Evolutionary conservation across 2,113 vertebrate species (phyloP).

Genomic region (Motacilla tschutschensis): DNA sequence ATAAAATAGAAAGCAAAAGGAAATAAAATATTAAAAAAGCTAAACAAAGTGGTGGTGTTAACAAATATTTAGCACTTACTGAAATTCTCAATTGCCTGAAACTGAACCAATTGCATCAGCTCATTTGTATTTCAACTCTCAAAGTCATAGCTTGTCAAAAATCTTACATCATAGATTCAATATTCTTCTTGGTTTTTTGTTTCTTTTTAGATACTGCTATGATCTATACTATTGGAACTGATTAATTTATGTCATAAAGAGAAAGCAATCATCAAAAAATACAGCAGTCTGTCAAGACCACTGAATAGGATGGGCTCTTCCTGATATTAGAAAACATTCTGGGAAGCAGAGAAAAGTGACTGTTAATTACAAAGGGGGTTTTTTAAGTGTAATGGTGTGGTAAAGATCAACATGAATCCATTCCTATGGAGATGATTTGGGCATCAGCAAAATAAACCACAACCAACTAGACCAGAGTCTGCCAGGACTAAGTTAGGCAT

Average conservation of each 20-base stretch:
- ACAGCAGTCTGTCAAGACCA: not conserved
- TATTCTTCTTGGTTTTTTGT: not conserved
- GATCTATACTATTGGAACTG: not conserved
- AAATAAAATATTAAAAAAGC: constrained; percentile 48
- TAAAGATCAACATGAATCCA: not conserved
- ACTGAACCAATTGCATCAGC: not conserved
- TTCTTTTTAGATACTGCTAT: not conserved
- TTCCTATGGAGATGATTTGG: not conserved
- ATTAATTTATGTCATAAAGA: not conserved
- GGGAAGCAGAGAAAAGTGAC: not conserved
- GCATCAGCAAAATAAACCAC: not conserved
- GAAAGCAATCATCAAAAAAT: not conserved
- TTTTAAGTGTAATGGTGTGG: not conserved
- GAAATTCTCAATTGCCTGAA: not conserved
- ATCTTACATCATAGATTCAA: not conserved
- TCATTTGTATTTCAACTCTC: not conserved
- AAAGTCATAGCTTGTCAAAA: not conserved
- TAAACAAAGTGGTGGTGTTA: not conserved
- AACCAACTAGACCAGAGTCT: not conserved
- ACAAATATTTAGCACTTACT: not conserved
- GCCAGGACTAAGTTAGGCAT: not conserved
- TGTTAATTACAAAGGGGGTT: not conserved
- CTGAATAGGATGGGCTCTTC: not conserved
- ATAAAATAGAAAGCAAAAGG: constrained; percentile 13
- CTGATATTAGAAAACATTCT: not conserved